Base-by-base conservation (phyloP, 2,888 invertebrate species). In the Anarsia innoxiella region DNA sequence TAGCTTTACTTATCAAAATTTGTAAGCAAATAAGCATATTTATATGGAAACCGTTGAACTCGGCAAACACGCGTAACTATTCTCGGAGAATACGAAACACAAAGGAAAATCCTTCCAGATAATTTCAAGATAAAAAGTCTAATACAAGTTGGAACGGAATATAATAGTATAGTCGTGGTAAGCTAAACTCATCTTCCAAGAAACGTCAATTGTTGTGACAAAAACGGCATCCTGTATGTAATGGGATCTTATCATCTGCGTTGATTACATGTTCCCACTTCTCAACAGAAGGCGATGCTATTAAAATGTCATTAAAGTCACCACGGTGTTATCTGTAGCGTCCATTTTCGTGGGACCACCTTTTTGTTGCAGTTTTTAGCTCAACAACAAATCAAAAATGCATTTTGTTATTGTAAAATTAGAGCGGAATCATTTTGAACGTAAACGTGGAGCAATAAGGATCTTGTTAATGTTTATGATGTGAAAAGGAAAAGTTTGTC, bases 261-360 rank as follows among this genome's bases (percentile, higher is more conserved):
- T 65, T 80, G 82, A 83, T 83, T 82, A 71, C 74, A 72, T 53
- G 71, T 77, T 69, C 58, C 55, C 62, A 64, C 4, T 64, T 61
- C 60, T 63, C 64, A 70, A 71, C 76, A 78, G 71, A 65, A 73
- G 77, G 78, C 71, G 62, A 66, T 66, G 82, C 79, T 79, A 84
- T 84, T 84, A 84, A 80, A 84, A 67, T 80, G 78, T 79, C 84
- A 79, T 84, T 84, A 84, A 75, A 82, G 74, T 68, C 68, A 67
- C 73, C 68, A 68, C 68, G 55, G 76, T 83, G 83, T 83, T 83
- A 82, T 82, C 80, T 77, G 77, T 56, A 62, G 54, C 63, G 66
- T 66, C 64, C 69, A 68, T 74, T 78, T 77, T 72, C 70, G 73
- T 75, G 72, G 61, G 69, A 67, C 66, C 65, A 59, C 56, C 55